A percentile compares a stretch with the other conserved stretches of the same genome.
Evolutionary conservation across 2,113 vertebrate species (phyloP).

Genomic region (Daboia siamensis): DNA sequence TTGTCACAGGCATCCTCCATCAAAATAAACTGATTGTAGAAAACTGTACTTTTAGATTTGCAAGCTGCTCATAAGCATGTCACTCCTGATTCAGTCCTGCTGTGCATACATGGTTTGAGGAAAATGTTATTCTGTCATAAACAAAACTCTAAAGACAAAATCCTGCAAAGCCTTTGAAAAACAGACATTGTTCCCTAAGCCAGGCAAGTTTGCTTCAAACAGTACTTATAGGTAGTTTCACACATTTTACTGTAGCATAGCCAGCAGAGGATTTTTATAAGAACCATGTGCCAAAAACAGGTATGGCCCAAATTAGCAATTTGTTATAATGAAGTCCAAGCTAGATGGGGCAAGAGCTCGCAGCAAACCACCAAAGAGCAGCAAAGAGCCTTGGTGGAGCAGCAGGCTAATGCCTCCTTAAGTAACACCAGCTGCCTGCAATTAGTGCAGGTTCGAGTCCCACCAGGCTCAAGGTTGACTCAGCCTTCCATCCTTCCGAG

Average conservation of each 20-base stretch:
- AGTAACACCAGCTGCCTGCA: too few relatives aligned
- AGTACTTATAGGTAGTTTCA: neutral
- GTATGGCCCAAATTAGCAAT: neutral
- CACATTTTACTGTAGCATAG: neutral
- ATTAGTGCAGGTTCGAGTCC: too few relatives aligned
- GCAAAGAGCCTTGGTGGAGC: too few relatives aligned
- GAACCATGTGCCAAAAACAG: too few relatives aligned
- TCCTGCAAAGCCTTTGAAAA: neutral
- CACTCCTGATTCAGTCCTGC: constrained; percentile 16
- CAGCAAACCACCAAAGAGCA: neutral
- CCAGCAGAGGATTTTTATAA: neutral
- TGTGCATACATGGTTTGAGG: neutral
- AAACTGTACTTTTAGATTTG: constrained; percentile 18
- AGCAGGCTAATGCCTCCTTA: too few relatives aligned
- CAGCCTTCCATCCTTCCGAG: too few relatives aligned
- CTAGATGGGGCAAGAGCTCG: neutral
- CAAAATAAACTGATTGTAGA: constrained; percentile 20
- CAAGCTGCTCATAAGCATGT: constrained; percentile 12
- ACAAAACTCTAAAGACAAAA: constrained; percentile 6
- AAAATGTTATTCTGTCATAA: constrained; percentile 1
- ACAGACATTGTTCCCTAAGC: neutral
- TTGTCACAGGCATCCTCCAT: neutral
- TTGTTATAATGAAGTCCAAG: neutral
- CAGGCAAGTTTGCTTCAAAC: neutral
- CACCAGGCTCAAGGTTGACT: too few relatives aligned